phyloP scores from a whole-genome alignment of 1,140 invertebrate genomes.

The Drosophila erecta region DNA sequence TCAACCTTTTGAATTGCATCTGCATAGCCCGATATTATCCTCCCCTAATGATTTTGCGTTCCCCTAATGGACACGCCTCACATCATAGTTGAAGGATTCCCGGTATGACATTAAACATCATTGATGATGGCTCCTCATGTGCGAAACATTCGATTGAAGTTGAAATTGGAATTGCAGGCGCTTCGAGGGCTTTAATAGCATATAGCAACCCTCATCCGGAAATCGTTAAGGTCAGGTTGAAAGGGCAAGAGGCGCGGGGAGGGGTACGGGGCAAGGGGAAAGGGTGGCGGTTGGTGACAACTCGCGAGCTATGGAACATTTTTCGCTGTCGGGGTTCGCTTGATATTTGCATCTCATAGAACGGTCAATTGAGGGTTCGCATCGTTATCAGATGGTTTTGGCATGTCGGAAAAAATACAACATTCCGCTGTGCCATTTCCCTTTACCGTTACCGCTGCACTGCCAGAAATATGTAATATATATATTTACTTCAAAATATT shows the following conservation, averaged over 20 bases:
- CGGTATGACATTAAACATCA: slow-evolving; percentile 44
- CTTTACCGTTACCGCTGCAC: slow-evolving; percentile 20
- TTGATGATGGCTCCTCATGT: slow-evolving; percentile 49
- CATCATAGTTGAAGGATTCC: slow-evolving; percentile 45
- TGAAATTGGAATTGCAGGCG: slow-evolving; percentile 44
- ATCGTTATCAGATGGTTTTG: slow-evolving; percentile 46
- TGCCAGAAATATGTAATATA: background rate
- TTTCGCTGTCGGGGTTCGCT: slow-evolving; percentile 35
- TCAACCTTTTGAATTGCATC: slow-evolving; percentile 16
- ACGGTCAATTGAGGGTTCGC: slow-evolving; percentile 50
- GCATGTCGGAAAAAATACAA: slow-evolving; percentile 33
- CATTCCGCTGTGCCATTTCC: slow-evolving; percentile 46
- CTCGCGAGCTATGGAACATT: slow-evolving; percentile 33
- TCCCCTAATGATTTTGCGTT: slow-evolving; percentile 35
- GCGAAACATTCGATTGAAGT: slow-evolving; percentile 39
- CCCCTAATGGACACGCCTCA: slow-evolving; percentile 36
- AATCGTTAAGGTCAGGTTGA: slow-evolving; percentile 19
- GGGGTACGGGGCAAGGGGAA: background rate
- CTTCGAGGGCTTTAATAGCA: slow-evolving; percentile 30
- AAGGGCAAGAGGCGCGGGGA: background rate
- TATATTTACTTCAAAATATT: no score
- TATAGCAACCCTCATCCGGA: slow-evolving; percentile 43
- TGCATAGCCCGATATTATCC: slow-evolving; percentile 5
- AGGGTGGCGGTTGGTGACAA: slow-evolving; percentile 35
- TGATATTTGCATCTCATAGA: slow-evolving; percentile 45